These are phyloP conservation scores for Oncorhynchus tshawytscha DNA, from an alignment of 2,113 vertebrate genomes.

Conservation along the genomic window DNA sequence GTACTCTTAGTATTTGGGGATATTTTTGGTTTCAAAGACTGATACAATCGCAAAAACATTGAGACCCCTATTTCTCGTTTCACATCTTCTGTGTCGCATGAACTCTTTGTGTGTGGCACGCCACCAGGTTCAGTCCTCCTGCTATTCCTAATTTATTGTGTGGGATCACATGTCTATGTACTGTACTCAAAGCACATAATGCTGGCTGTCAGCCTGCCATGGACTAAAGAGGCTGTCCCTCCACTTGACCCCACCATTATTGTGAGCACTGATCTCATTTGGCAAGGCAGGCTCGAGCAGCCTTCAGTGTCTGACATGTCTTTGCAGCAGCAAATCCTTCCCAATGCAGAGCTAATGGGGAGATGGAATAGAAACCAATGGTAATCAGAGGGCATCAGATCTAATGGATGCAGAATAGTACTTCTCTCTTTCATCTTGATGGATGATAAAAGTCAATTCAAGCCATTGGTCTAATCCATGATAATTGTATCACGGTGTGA, in stretches of 20 bases:
- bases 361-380: constrained; percentile 54
- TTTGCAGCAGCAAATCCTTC: constrained; percentile 51
- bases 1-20: not conserved
- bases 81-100: not conserved
- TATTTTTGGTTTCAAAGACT: not conserved
- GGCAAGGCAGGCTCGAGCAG: constrained; percentile 72
- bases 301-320: constrained; percentile 70
- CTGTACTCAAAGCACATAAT: constrained; percentile 43
- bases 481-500: constrained; percentile 25
- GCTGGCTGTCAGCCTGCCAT: constrained; percentile 67
- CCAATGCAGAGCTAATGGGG: constrained; percentile 52
- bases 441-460: constrained; percentile 15
- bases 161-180: constrained; percentile 23
- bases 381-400: constrained; percentile 47
- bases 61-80: not conserved
- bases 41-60: not conserved
- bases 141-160: not conserved
- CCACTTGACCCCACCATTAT: constrained; percentile 80
- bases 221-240: constrained; percentile 73
- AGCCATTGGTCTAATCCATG: constrained; percentile 21
- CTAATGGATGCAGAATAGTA: constrained; percentile 22
- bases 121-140: not conserved
- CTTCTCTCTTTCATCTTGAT: constrained; percentile 13
- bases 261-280: constrained; percentile 79
- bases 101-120: not conserved